A percentile compares a stretch with the other conserved stretches of the same genome.
These are phyloP conservation scores for Leptatherina wallacei DNA, from an alignment of 2,797 vertebrate species.

Conservation along the genomic window DNA sequence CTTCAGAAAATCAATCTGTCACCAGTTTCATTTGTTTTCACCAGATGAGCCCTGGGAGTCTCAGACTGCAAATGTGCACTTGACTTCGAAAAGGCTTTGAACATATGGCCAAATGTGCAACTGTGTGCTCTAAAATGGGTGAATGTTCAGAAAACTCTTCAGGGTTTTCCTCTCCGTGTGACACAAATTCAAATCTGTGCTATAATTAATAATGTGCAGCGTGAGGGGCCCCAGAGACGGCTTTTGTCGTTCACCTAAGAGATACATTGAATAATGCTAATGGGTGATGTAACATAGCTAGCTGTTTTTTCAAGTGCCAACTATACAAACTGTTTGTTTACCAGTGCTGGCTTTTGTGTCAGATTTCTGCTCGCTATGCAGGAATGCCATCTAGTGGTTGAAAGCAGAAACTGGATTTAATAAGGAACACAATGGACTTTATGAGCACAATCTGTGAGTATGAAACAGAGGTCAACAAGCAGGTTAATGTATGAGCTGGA, in stretches of 20 bases:
- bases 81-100: slow-evolving; percentile 35
- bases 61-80: slow-evolving; percentile 37
- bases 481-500: slow-evolving; percentile 9
- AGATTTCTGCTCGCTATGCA: slow-evolving; percentile 31
- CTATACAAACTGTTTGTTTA: slow-evolving; percentile 27
- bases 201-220: slow-evolving; percentile 6
- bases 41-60: slow-evolving; percentile 38
- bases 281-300: slow-evolving; percentile 29
- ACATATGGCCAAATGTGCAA: slow-evolving; percentile 34
- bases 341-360: background rate
- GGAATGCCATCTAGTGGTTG: slow-evolving; percentile 77
- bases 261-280: slow-evolving; percentile 34
- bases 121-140: slow-evolving; percentile 22
- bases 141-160: slow-evolving; percentile 23
- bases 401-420: background rate
- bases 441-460: slow-evolving; percentile 21
- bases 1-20: slow-evolving; percentile 39
- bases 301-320: slow-evolving; percentile 17
- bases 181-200: slow-evolving; percentile 25
- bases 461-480: slow-evolving; percentile 26
- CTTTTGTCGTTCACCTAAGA: background rate
- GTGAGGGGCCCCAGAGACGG: background rate
- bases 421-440: slow-evolving; percentile 1
- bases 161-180: slow-evolving; percentile 15
- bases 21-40: slow-evolving; percentile 46